These are phyloP conservation scores for Gorsachius goisagi DNA, from an alignment of 2,113 vertebrate genomes.

Conservation along the genomic window DNA sequence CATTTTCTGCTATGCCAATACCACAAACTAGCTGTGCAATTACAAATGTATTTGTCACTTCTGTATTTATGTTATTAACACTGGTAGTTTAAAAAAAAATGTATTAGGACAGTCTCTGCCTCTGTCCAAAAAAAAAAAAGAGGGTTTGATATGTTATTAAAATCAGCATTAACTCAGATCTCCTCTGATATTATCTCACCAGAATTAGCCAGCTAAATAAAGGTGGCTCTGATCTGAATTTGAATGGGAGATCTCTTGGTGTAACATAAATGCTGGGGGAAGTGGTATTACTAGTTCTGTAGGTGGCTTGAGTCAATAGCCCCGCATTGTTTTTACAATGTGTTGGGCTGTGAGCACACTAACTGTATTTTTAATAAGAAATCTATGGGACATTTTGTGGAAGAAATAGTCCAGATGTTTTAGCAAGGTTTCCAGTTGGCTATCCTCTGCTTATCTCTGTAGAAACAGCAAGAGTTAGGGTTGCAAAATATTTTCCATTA, in stretches of 20 bases:
- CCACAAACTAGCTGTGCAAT: background rate
- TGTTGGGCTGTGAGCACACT: background rate
- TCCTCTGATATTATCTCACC: background rate
- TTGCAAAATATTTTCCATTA: conserved; percentile 57
- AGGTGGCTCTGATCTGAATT: background rate
- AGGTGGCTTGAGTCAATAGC: background rate
- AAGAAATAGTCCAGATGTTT: conserved; percentile 23
- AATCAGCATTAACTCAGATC: background rate
- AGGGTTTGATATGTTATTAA: background rate
- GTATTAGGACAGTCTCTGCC: background rate
- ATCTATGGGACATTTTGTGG: background rate
- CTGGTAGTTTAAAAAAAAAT: background rate
- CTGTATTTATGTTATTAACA: background rate
- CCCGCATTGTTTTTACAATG: background rate
- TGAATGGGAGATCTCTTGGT: background rate
- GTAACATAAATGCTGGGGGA: background rate
- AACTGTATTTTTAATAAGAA: background rate
- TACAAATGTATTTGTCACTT: conserved; percentile 1
- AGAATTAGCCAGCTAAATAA: background rate
- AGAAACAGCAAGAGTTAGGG: conserved; percentile 29
- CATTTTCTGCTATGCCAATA: background rate
- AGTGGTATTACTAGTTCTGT: background rate
- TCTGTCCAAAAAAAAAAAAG: background rate
- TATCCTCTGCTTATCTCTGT: conserved; percentile 50
- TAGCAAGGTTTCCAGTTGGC: background rate